These are phyloP conservation scores for Mythimna lalbum DNA, from an alignment of 2,888 invertebrate species.

Conservation along the genomic window DNA sequence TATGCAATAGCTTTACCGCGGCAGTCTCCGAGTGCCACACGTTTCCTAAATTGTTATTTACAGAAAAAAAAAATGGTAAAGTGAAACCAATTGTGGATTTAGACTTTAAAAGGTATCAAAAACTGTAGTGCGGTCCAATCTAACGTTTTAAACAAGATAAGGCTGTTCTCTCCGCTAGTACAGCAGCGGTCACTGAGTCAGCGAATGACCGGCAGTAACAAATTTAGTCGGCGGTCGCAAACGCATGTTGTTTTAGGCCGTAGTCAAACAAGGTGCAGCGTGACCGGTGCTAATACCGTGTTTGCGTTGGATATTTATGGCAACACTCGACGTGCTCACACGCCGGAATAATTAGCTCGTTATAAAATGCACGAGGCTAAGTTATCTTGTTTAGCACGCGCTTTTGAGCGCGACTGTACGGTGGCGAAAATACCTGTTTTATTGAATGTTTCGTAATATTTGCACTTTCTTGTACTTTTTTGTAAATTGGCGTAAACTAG, in stretches of 20 bases:
- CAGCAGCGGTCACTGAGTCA: conserved; percentile 82
- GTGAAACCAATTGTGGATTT: too few relatives aligned
- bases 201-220: conserved; percentile 86
- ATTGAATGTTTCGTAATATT: not conserved
- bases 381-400: conserved; percentile 67
- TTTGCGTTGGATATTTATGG: conserved; percentile 89
- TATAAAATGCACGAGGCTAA: conserved; percentile 82
- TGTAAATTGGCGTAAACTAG: not conserved
- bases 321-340: conserved; percentile 81
- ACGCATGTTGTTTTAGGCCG: conserved; percentile 90
- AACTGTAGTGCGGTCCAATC: not conserved
- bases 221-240: conserved; percentile 86
- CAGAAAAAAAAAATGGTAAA: too few relatives aligned
- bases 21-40: too few relatives aligned
- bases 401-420: conserved; percentile 58
- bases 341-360: conserved; percentile 89
- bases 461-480: not conserved
- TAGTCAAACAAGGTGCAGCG: conserved; percentile 87
- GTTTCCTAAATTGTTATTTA: too few relatives aligned
- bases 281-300: conserved; percentile 88
- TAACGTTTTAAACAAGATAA: conserved; percentile 12
- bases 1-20: too few relatives aligned
- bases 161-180: conserved; percentile 69
- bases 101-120: not conserved
- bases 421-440: conserved; percentile 21